Conservation (phyloP, 2,113 vertebrate species). For the Aix galericulata region DNA sequence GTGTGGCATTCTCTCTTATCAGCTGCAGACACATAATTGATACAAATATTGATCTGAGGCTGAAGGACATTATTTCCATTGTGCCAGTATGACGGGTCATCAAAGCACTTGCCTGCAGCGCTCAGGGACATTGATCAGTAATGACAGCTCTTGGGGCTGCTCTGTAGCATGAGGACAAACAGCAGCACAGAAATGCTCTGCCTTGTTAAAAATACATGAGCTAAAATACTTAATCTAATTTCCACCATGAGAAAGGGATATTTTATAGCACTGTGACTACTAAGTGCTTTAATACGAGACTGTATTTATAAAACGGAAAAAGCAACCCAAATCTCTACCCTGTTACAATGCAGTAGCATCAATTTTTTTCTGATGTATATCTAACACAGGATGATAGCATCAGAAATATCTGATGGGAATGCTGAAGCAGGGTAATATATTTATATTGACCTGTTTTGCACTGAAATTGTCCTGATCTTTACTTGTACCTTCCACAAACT, state of each 20-base stretch:
- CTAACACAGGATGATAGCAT: neutral
- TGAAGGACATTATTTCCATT: constrained; percentile 53
- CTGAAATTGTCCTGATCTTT: neutral
- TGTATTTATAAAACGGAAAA: neutral
- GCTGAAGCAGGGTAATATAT: neutral
- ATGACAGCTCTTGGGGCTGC: neutral
- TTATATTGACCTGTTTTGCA: neutral
- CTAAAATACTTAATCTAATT: neutral
- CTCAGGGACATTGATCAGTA: constrained; percentile 5
- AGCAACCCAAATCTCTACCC: neutral
- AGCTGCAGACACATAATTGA: constrained; percentile 51
- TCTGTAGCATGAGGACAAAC: neutral
- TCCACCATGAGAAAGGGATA: neutral
- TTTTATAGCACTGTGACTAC: neutral
- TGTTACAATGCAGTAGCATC: neutral
- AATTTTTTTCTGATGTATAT: neutral
- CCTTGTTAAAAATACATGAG: neutral
- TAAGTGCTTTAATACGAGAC: neutral
- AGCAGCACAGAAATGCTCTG: neutral
- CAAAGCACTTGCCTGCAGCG: constrained; percentile 51
- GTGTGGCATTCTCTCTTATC: neutral
- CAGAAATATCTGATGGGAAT: neutral
- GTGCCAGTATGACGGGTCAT: neutral
- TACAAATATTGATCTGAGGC: constrained; percentile 56
- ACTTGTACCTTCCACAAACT: neutral